These are phyloP conservation scores for Arremon brunneinucha DNA, from an alignment of 2,797 vertebrate genomes.

Conservation along the genomic window DNA sequence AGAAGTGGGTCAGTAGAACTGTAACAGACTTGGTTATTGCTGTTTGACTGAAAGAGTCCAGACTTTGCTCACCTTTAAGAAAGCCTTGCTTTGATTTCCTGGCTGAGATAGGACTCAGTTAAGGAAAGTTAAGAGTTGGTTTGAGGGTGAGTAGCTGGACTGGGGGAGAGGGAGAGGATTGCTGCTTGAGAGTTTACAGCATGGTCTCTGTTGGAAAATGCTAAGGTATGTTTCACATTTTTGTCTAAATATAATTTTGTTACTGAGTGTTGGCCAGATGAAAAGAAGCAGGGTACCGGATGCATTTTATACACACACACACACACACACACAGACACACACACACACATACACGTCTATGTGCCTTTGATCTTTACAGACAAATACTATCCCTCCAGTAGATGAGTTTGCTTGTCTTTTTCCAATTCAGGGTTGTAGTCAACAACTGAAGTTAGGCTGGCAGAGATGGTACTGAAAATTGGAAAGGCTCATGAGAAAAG, in stretches of 20 bases:
- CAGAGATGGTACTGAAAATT: background rate
- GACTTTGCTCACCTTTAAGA: background rate
- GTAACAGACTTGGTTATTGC: background rate
- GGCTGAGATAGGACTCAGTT: background rate
- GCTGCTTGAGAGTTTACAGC: background rate
- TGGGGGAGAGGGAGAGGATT: background rate
- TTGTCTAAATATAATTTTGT: slow-evolving; percentile 22
- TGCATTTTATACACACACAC: background rate
- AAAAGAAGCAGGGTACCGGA: slow-evolving; percentile 32
- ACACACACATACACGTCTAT: too few relatives aligned
- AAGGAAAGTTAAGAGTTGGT: background rate
- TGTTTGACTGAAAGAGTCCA: slow-evolving; percentile 8
- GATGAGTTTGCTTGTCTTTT: background rate
- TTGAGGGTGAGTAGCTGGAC: background rate
- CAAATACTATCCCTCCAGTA: background rate
- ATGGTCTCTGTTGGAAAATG: background rate
- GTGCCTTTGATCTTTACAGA: slow-evolving; percentile 9
- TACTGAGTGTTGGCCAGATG: slow-evolving; percentile 22
- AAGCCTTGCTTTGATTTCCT: background rate
- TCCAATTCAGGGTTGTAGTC: background rate
- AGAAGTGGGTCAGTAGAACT: background rate
- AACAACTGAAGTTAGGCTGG: background rate
- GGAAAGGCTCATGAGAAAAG: background rate
- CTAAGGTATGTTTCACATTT: slow-evolving; percentile 27
- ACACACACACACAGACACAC: too few relatives aligned